phyloP scores from a whole-genome alignment of 2,888 invertebrate species.

The Toxonevra muliebris region DNA sequence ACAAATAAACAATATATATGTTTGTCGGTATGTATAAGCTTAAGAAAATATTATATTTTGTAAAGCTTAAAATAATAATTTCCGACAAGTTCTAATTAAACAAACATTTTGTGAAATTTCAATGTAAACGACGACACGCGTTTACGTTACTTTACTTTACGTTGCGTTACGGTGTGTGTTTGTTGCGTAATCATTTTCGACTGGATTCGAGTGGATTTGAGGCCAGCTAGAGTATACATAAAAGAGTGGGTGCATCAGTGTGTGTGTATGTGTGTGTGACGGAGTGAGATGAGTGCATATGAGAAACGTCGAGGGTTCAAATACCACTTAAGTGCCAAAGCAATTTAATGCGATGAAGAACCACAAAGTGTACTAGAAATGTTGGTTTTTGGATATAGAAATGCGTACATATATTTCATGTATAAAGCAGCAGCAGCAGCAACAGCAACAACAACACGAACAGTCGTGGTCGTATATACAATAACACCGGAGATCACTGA shows the following conservation, averaged over 20 bases:
- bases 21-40: not conserved
- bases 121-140: too few relatives aligned
- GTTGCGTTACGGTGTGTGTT: too few relatives aligned
- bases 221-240: not conserved
- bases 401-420: too few relatives aligned
- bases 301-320: constrained; percentile 43
- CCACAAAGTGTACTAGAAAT: too few relatives aligned
- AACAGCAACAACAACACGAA: constrained; percentile 20
- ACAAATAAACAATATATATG: not conserved
- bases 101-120: constrained; percentile 23
- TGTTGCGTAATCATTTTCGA: too few relatives aligned
- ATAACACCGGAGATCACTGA: not conserved
- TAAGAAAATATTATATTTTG: constrained; percentile 24
- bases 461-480: not conserved
- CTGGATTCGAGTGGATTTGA: not conserved
- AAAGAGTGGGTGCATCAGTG: not conserved
- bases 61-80: constrained; percentile 34
- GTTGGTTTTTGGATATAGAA: too few relatives aligned
- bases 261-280: not conserved
- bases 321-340: constrained; percentile 60
- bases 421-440: constrained; percentile 9
- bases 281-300: not conserved
- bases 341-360: constrained; percentile 50
- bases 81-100: constrained; percentile 35
- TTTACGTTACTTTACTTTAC: too few relatives aligned